Evolutionary conservation across 2,113 vertebrate species (phyloP).

Genomic region (Melanerpes formicivorus): DNA sequence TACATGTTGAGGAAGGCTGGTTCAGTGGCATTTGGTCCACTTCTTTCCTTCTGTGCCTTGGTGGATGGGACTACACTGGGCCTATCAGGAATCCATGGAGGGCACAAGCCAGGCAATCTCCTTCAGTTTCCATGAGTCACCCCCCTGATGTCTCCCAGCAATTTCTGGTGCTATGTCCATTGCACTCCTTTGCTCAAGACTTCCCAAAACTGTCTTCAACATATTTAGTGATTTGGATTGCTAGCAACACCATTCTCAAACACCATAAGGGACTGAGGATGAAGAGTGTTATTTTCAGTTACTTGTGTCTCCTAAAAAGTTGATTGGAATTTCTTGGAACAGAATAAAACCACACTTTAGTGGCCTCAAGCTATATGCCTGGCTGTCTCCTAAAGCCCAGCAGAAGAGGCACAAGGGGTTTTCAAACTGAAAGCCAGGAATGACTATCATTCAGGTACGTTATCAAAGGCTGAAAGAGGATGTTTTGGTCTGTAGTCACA

Average conservation of each 20-base stretch:
- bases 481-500: not conserved
- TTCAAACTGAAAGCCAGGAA: not conserved
- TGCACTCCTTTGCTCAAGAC: not conserved
- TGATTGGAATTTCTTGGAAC: not conserved
- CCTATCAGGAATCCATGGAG: not conserved
- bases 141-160: not conserved
- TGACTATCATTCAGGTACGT: not conserved
- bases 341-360: not conserved
- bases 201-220: not conserved
- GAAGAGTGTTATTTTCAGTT: not conserved
- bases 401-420: not conserved
- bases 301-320: not conserved
- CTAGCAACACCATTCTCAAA: not conserved
- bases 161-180: accelerated
- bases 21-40: not conserved
- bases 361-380: not conserved
- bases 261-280: not conserved
- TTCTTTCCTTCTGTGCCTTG: not conserved
- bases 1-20: not conserved
- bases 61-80: not conserved
- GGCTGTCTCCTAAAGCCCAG: not conserved
- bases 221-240: not conserved
- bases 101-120: not conserved
- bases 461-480: not conserved
- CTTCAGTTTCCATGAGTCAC: not conserved